Evolutionary conservation across 2,797 vertebrate genomes (phyloP).

Genomic region (Clarias platycephalus): DNA sequence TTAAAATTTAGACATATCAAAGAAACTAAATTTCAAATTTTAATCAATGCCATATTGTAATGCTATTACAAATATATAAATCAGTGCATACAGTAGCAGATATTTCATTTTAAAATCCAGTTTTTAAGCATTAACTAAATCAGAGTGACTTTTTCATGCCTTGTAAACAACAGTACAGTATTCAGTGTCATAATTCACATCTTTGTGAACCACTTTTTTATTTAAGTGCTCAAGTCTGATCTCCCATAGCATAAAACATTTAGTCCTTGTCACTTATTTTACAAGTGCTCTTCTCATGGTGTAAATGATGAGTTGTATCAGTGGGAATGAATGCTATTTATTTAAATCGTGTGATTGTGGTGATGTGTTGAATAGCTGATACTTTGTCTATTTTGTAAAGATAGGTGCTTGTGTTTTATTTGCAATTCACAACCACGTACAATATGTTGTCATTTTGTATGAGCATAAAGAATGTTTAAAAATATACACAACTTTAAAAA

Average conservation of each 20-base stretch:
- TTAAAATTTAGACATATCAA: slow-evolving; percentile 16
- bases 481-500: background rate
- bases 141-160: slow-evolving; percentile 11
- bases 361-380: slow-evolving; percentile 16
- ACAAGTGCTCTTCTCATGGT: background rate
- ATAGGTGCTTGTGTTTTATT: slow-evolving; percentile 12
- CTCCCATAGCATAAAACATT: background rate
- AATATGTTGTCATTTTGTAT: slow-evolving; percentile 9
- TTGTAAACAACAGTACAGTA: background rate
- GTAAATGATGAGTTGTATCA: slow-evolving; percentile 30
- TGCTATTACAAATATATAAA: background rate
- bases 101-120: slow-evolving; percentile 14
- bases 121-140: background rate
- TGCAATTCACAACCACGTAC: background rate
- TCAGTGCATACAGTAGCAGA: slow-evolving; percentile 13
- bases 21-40: background rate
- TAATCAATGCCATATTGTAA: background rate
- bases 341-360: slow-evolving; percentile 26
- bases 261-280: background rate
- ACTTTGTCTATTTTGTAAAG: slow-evolving; percentile 25
- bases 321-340: slow-evolving; percentile 45
- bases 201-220: background rate
- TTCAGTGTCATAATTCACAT: background rate
- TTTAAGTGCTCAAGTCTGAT: background rate
- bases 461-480: slow-evolving; percentile 40